Conservation (phyloP, 2,797 vertebrate genomes). For the Amblyraja radiata region DNA sequence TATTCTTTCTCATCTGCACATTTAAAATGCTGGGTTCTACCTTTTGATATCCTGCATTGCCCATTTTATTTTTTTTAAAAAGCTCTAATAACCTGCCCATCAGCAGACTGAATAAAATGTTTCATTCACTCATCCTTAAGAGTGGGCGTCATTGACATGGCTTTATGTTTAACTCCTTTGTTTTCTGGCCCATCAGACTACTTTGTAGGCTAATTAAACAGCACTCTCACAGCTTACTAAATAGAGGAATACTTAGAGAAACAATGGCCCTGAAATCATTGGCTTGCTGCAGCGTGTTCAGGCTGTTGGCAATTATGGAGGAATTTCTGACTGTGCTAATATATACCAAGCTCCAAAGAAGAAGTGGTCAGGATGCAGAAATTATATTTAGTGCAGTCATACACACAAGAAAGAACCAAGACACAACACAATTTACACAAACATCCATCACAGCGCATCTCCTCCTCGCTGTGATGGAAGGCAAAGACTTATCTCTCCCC, state of each 20-base stretch:
- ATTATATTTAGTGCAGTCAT: background rate
- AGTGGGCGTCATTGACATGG: background rate
- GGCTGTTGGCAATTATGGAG: background rate
- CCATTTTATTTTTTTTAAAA: background rate
- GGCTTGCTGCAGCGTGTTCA: background rate
- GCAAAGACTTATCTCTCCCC: no score
- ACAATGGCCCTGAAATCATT: background rate
- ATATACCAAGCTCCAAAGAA: background rate
- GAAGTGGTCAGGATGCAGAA: background rate
- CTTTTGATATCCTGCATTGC: background rate
- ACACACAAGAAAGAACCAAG: no score
- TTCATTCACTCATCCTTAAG: background rate
- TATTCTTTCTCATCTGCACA: conserved; percentile 6
- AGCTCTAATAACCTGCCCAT: background rate
- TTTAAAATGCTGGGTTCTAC: background rate
- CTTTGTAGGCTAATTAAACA: background rate
- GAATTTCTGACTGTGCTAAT: background rate
- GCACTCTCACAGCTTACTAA: background rate
- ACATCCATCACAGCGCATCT: no score
- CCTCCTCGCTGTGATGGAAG: no score
- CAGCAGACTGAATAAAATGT: background rate
- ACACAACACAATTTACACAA: no score
- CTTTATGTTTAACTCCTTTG: background rate
- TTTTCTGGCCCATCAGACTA: background rate
- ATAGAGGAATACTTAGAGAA: background rate